Evolutionary conservation across 2,888 invertebrate genomes (phyloP).

Genomic region (Tipula helvola): DNA sequence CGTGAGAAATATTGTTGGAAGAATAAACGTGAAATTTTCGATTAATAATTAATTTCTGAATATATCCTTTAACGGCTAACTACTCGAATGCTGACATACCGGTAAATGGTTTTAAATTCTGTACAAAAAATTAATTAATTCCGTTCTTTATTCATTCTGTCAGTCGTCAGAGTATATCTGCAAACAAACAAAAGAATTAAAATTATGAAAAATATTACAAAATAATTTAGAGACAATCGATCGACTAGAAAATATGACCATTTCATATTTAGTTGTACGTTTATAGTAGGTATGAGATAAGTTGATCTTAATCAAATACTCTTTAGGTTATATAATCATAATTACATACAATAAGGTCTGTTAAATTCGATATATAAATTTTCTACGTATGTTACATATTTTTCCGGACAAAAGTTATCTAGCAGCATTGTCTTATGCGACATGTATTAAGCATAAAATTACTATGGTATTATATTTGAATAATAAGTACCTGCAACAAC

Average conservation of each 20-base stretch:
- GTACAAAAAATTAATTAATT: background rate
- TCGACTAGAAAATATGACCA: background rate
- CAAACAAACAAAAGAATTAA: background rate
- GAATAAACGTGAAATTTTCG: too few relatives aligned
- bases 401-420: background rate
- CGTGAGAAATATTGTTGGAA: too few relatives aligned
- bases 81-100: background rate
- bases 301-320: background rate
- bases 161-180: background rate
- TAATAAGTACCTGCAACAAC: background rate
- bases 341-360: background rate
- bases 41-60: background rate
- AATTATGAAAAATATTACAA: background rate
- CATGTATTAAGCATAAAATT: background rate
- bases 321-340: too few relatives aligned
- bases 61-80: background rate
- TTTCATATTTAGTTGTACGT: background rate
- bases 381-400: background rate
- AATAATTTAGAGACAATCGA: background rate
- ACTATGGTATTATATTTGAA: background rate
- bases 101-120: background rate
- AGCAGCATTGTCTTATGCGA: background rate
- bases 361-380: background rate
- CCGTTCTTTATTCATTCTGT: background rate
- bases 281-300: background rate